Base-by-base conservation (phyloP, 2,113 vertebrate species). In the Saguinus midas region DNA sequence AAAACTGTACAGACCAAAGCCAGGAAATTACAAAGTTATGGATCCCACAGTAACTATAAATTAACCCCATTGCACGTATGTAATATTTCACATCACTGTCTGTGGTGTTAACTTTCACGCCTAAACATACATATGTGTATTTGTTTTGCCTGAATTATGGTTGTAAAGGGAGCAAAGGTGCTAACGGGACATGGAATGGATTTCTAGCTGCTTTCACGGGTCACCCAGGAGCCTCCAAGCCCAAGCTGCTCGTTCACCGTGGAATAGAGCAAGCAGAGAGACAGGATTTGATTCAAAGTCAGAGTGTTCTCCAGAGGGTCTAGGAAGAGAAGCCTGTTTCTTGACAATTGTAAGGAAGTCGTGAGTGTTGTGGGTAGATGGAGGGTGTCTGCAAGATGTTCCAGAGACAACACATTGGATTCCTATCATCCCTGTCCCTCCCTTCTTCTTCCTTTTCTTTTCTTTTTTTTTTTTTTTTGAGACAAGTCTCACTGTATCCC, bases 11-110 rank as follows among this genome's bases (percentile, higher is more conserved):
- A 57, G 55, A 87, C 45, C 94, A 97, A 97, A 98, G 61, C 70
- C 87, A 96, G 97, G 97, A 97, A 98, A 96, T 98, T 84, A 55
- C 52, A 97, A 95, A 90, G 73, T 97, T 98, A 97, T 97, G 93
- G 88, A 96, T 97, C 98, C 94, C 95, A 3, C 57, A 92, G 86
- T 96, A 96, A 95, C 96, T 97, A 61, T 98, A 98, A 98, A 91
- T 98, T 97, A 97, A 85, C 68, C 96, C 95, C 84, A 29, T 72
- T 97, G 94, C 97, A 96, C 95, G 93, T 96, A 92, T 85, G 85
- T 70, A 94, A 92, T 96, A 97, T 97, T 98, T 98, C 98, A 95
- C 90, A 81, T 96, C 86, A 81, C 75, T 57, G 76, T 90, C 96
- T 68, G 79, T 91, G 97, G 96, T 92, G 96, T 94, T 97, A 95